Evolutionary conservation across 2,113 vertebrate genomes (phyloP).

Genomic region (human (Homo sapiens)): GRCh38 chr7:42513501-42514000

Average conservation of each 20-base stretch:
- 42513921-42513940: neutral
- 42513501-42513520: neutral
- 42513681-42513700: neutral
- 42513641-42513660: neutral
- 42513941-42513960: neutral
- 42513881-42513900: slow-evolving; percentile 57
- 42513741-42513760: neutral
- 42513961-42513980: neutral
- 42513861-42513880: slow-evolving; percentile 54
- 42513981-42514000: neutral
- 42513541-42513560: neutral
- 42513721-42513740: neutral
- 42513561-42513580: neutral
- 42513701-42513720: neutral
- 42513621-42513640: neutral
- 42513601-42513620: neutral
- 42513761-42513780: neutral
- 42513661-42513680: neutral
- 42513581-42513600: neutral
- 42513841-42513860: slow-evolving; percentile 22
- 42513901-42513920: slow-evolving; percentile 36
- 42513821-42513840: neutral
- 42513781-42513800: neutral
- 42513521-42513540: neutral
- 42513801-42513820: neutral